Evolutionary conservation across 2,888 invertebrate species (phyloP).

Genomic region (Didymodactylos carnosus): DNA sequence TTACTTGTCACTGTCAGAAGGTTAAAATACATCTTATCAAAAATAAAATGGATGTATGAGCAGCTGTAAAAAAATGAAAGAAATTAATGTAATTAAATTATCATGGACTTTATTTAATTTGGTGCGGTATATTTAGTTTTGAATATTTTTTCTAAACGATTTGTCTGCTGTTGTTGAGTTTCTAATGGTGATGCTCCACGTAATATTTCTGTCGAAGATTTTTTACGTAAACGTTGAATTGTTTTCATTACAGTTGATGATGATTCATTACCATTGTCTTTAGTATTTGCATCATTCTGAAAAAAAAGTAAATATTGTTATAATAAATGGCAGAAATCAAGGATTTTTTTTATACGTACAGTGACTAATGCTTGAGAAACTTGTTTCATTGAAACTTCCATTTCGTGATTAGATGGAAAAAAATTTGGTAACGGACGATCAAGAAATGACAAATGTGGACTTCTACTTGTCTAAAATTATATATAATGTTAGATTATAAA

Average conservation of each 20-base stretch:
- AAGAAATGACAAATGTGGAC: background rate
- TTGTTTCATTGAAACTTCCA: background rate
- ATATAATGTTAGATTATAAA: background rate
- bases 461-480: background rate
- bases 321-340: too few relatives aligned
- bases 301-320: background rate
- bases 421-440: background rate
- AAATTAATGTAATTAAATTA: too few relatives aligned
- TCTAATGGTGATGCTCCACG: background rate
- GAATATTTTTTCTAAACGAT: background rate
- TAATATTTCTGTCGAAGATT: background rate
- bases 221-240: background rate
- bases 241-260: background rate
- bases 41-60: too few relatives aligned
- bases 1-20: too few relatives aligned
- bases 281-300: background rate
- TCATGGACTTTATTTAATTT: too few relatives aligned
- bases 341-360: too few relatives aligned
- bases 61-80: too few relatives aligned
- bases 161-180: background rate
- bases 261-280: background rate
- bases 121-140: background rate
- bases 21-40: too few relatives aligned
- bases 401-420: background rate
- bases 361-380: background rate